A percentile compares a stretch with the other conserved stretches of the same genome.
phyloP scores from a whole-genome alignment of 23 tunicate species.

The Diplosoma virens region DNA sequence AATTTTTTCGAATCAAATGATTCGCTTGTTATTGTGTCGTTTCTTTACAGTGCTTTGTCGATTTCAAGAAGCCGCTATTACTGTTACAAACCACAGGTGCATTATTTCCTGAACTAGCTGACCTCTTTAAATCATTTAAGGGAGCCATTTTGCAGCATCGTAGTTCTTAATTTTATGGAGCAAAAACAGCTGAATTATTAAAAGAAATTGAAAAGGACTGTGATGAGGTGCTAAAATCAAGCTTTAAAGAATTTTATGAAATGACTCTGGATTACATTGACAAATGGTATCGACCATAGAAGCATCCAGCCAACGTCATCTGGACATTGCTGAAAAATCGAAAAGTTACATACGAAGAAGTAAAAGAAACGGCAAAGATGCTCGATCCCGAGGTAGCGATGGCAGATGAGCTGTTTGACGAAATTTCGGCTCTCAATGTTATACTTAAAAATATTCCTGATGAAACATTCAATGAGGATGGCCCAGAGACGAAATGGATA shows the following conservation, averaged over 20 bases:
- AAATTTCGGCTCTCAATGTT: constrained; percentile 47
- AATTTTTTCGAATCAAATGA: neutral
- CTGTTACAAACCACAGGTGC: neutral
- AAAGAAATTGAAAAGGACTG: constrained; percentile 33
- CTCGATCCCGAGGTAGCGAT: constrained; percentile 34
- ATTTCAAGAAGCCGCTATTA: neutral
- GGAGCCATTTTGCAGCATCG: neutral
- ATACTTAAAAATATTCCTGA: constrained; percentile 28
- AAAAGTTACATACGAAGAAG: constrained; percentile 21
- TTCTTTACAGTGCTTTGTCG: neutral
- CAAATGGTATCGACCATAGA: constrained; percentile 51
- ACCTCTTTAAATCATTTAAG: neutral
- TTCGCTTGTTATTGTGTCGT: neutral
- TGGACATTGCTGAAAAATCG: constrained; percentile 35
- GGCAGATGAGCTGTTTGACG: constrained; percentile 55
- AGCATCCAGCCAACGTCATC: constrained; percentile 44
- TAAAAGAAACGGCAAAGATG: constrained; percentile 31
- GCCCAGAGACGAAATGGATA: constrained; percentile 30
- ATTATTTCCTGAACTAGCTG: neutral
- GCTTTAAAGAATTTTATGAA: constrained; percentile 8
- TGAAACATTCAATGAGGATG: neutral
- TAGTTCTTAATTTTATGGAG: constrained; percentile 23
- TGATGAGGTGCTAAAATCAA: constrained; percentile 45
- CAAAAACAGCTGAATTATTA: constrained; percentile 43
- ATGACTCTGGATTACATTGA: constrained; percentile 13